phyloP scores from a whole-genome alignment of 2,797 vertebrate species.

The Geotria australis region DNA sequence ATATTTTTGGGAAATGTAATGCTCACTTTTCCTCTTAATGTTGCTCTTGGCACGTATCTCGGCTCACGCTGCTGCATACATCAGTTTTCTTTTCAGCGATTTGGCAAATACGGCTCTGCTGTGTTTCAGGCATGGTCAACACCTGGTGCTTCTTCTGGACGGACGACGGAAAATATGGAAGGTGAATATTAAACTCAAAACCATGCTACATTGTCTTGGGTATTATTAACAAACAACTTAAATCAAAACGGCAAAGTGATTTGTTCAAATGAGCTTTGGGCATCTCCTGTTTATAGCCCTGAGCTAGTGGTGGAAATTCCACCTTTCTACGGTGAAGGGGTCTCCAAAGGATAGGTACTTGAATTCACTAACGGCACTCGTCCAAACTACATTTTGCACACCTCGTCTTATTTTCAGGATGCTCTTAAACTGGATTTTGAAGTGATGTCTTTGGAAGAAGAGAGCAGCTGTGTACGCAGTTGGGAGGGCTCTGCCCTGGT shows the following conservation, averaged over 20 bases:
- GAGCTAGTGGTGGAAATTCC: not conserved
- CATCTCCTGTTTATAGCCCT: not conserved
- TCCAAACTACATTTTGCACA: not conserved
- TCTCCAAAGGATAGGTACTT: not conserved
- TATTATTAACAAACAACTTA: too few relatives aligned
- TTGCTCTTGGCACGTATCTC: too few relatives aligned
- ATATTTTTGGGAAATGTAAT: too few relatives aligned
- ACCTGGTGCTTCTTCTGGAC: conserved; percentile 45
- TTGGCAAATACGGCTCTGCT: too few relatives aligned
- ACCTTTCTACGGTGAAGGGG: not conserved
- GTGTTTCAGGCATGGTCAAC: conserved; percentile 39
- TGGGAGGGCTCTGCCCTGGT: conserved; percentile 16
- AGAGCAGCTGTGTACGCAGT: conserved; percentile 6
- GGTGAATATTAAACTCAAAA: conserved; percentile 15
- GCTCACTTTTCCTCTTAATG: too few relatives aligned
- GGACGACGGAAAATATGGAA: conserved; percentile 34
- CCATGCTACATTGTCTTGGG: not conserved
- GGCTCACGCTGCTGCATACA: too few relatives aligned
- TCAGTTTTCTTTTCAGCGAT: too few relatives aligned
- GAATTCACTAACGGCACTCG: not conserved
- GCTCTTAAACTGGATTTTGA: conserved; percentile 5
- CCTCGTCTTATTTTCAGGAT: conserved; percentile 1
- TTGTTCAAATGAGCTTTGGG: not conserved
- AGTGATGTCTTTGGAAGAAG: conserved; percentile 1
- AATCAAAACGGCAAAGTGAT: too few relatives aligned